Evolutionary conservation across 1,140 invertebrate species (phyloP), one percentile per base, ranked within the genome.

Genomic region (Scaptodrosophila lebanonensis): DNA sequence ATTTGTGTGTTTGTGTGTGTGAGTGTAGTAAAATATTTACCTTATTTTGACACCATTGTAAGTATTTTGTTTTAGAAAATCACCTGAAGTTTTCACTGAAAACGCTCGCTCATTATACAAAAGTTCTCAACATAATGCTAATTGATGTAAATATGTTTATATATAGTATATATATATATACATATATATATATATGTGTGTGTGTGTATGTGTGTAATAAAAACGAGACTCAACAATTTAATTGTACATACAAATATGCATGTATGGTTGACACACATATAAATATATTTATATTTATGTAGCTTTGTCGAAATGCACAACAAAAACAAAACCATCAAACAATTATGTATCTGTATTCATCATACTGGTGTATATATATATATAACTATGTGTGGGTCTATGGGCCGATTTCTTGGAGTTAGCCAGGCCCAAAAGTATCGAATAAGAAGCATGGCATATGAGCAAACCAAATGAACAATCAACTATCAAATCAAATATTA

Each of bases 31-130:
- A 79, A 59, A 82, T 82, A 79, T 73, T 79, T 79, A 79, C 73
- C 73, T 79, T 77, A 79, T 79, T 72, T 72, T 39, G 66, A 76
- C 62, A 65, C 62, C 58, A 32, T 61, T n/a, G n/a, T n/a, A n/a
- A n/a, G n/a, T n/a, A n/a, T n/a, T n/a, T n/a, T n/a, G n/a, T n/a
- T 54, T 48, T 50, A 56, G 38, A 53, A 66, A 52, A 66, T 67
- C 72, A 67, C 59, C 62, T 62, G 71, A 76, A 70, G 71, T 77
- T 77, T 73, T 77, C 73, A 79, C 73, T 79, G 73, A 79, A 79
- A 79, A 79, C 73, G 73, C 73, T 79, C 75, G 57, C 60, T 66
- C 53, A 68, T 57, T 77, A 47, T 52, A 64, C 56, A 70, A 61
- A 66, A 44, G 25, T 17, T 18, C 56, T 73, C 68, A 79, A 79